These are phyloP conservation scores for Dendrolimus kikuchii DNA, from an alignment of 1,140 invertebrate genomes.

Conservation along the genomic window DNA sequence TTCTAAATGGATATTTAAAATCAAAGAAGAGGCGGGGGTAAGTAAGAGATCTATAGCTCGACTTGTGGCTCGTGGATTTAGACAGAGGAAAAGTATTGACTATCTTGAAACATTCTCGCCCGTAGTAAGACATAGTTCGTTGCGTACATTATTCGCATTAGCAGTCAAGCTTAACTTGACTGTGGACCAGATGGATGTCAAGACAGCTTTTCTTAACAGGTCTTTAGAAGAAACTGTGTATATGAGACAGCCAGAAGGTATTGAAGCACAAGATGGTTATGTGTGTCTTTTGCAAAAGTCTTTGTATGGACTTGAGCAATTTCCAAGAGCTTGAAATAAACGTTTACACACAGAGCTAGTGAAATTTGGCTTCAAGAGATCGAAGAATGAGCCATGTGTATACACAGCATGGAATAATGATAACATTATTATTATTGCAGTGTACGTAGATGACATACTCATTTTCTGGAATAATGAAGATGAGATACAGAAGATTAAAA, in stretches of 20 bases:
- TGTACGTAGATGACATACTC: no score
- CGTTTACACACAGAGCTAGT: not conserved
- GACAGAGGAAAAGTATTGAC: not conserved
- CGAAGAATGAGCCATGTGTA: conserved; percentile 5
- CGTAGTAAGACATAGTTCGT: not conserved
- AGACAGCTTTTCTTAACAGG: no score
- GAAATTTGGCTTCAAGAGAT: not conserved
- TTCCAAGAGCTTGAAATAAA: conserved; percentile 1
- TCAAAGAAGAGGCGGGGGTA: conserved; percentile 2
- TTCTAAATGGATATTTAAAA: no score
- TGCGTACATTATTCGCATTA: conserved; percentile 1
- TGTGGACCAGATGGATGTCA: no score
- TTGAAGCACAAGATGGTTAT: not conserved
- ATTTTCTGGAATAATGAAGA: no score
- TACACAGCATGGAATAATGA: not conserved
- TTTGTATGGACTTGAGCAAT: conserved; percentile 1
- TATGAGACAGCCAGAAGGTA: conserved; percentile 2
- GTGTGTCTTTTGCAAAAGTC: not conserved
- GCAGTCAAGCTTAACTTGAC: not conserved
- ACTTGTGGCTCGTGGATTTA: conserved; percentile 4
- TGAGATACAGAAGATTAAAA: no score
- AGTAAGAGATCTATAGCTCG: not conserved
- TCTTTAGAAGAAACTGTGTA: not conserved
- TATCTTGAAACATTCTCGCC: not conserved
- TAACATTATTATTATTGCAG: no score